Base-by-base conservation (phyloP, 2,113 vertebrate species). In the Chitala chitala region DNA sequence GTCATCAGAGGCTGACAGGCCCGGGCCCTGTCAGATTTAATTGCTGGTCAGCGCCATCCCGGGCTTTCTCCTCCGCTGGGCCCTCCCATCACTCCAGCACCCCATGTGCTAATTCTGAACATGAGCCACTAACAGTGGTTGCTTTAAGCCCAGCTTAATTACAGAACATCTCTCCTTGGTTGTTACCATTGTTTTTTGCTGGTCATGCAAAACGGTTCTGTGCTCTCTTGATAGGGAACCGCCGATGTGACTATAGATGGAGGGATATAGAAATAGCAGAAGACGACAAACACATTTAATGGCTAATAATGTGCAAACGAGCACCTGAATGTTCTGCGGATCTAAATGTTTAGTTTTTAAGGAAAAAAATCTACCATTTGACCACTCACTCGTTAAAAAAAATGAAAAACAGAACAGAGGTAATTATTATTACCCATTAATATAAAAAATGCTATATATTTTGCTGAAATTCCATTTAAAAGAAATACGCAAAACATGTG, bases 11-110 rank as follows among this genome's bases (percentile, higher is more conserved):
- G 58, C 44, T 86, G 84, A 85, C 82, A 86, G 78, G 77, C 66
- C 79, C 77, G 72, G 80, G 82, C 85, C 89, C 85, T 84, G 89
- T 90, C 88, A 88, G 84, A 86, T 84, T 72, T 90, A 91, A 91
- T 89, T 89, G 86, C 77, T 78, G 84, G 82, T 84, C 86, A 86
- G 76, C 71, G 53, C 71, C 55, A n/a, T 76, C 76, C 82, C 79
- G 78, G 80, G 69, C 75, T 76, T 77, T 36, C 46, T 22, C 80
- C 66, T 69, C 53, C 3, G 15, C 24, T 63, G 73, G 72, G 72
- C 82, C 82, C 76, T 29, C 82, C 86, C 82, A 74, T 70, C 79
- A 80, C 79, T 87, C 82, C 86, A 90, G 81, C 83, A 86, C 79
- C 80, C 89, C 89, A 90, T 90, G 87, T 87, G 85, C 74, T 83